Evolutionary conservation across 2,888 invertebrate genomes (phyloP), one percentile per base, ranked within the genome.

Genomic region (Diploptera punctata): DNA sequence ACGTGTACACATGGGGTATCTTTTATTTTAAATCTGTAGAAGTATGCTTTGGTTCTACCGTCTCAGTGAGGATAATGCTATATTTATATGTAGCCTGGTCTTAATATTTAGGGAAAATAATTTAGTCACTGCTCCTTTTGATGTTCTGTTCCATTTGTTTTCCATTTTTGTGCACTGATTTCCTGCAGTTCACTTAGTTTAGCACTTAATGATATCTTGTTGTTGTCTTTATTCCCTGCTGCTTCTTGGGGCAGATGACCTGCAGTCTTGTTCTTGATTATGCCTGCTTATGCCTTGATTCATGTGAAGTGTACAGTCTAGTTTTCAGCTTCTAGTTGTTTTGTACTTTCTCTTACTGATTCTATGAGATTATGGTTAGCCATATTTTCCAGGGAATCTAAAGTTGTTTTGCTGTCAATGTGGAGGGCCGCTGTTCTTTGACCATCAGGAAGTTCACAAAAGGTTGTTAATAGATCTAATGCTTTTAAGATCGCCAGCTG

Each of bases 51-150:
- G n/a, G n/a, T n/a, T n/a, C n/a, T n/a, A n/a, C n/a, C n/a, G n/a
- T n/a, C n/a, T n/a, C n/a, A n/a, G n/a, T n/a, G n/a, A n/a, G n/a
- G 54, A 21, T n/a, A 54, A 54, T 3, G 54, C 9, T 54, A 54
- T 54, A 24, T 54, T 54, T 54, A 54, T 54, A 9, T 54, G 10
- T 10, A 54, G 9, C 21, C 7, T 19, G 16, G 4, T 21, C 5
- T 54, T 10, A 24, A 54, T 21, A 54, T 21, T 24, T 5, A 21
- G 54, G 54, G 16, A 54, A 16, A 54, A 19, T 21, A 54, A n/a
- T 54, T 54, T 54, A 24, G 54, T 54, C n/a, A 54, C n/a, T 54
- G 26, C 54, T 21, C n/a, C 54, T 54, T 54, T 54, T 24, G 7
- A 5, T 5, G 54, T 9, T 21, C 5, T 21, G 19, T 54, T 54